phyloP scores from a whole-genome alignment of 2,797 vertebrate species.

The Parauchenoglanis punctatus region DNA sequence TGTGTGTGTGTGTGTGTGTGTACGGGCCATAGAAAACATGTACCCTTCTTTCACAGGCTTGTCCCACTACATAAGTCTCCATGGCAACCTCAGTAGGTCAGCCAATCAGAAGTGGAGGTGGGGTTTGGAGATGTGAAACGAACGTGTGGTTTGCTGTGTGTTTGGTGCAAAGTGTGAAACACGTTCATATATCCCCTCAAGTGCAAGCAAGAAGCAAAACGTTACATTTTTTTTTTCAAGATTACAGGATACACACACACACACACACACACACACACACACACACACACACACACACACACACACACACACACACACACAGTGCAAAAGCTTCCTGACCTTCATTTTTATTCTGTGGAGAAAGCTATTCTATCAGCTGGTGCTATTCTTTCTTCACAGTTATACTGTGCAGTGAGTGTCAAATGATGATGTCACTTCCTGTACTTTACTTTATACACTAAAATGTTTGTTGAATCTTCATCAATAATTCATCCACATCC shows the following conservation, averaged over 20 bases:
- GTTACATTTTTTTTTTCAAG: not conserved
- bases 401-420: too few species aligned
- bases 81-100: constrained; percentile 84
- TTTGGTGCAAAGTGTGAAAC: constrained; percentile 58
- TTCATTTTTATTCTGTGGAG: not conserved
- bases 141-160: constrained; percentile 58
- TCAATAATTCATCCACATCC: constrained; percentile 50
- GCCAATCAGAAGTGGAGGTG: constrained; percentile 78
- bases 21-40: constrained; percentile 62
- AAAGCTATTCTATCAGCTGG: not conserved
- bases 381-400: not conserved
- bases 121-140: constrained; percentile 59
- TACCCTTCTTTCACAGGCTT: constrained; percentile 73
- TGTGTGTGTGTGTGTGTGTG: constrained; percentile 16
- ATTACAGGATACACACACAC: constrained; percentile 32
- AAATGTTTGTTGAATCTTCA: constrained; percentile 26
- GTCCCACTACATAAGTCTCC: constrained; percentile 74
- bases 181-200: constrained; percentile 19
- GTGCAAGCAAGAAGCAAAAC: constrained; percentile 15
- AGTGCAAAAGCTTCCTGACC: not conserved
- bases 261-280: not conserved
- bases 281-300: not conserved
- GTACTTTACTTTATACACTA: not conserved
- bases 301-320: too few species aligned
- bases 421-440: constrained; percentile 19